phyloP scores from a whole-genome alignment of 2,888 invertebrate species.

The Neoascia interrupta region DNA sequence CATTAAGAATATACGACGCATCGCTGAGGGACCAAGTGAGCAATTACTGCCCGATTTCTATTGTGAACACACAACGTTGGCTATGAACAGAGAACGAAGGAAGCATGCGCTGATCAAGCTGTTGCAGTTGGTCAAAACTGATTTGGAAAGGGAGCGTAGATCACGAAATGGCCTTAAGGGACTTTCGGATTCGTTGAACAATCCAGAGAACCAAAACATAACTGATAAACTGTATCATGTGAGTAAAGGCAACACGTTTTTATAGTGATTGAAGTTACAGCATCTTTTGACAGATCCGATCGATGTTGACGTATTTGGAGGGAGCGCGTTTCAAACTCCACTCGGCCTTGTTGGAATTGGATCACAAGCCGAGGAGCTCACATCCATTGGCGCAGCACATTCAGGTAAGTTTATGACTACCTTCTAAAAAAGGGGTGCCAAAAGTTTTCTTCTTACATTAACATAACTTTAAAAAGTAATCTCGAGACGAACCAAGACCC shows the following conservation, averaged over 20 bases:
- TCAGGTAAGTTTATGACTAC: constrained; percentile 79
- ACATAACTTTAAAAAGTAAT: too few species aligned
- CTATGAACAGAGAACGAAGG: constrained; percentile 94
- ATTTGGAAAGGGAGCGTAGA: constrained; percentile 93
- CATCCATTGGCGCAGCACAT: constrained; percentile 93
- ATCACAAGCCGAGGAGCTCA: constrained; percentile 87
- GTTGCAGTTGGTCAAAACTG: constrained; percentile 90
- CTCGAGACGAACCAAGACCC: too few species aligned
- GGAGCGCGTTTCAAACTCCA: constrained; percentile 94
- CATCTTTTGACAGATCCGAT: constrained; percentile 87
- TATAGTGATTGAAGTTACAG: neutral
- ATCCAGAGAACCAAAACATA: constrained; percentile 94
- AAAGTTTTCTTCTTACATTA: neutral
- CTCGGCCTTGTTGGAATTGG: constrained; percentile 89
- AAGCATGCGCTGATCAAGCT: constrained; percentile 92
- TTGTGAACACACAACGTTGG: constrained; percentile 95
- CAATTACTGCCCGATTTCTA: constrained; percentile 96
- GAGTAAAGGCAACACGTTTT: constrained; percentile 75
- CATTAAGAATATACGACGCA: constrained; percentile 78
- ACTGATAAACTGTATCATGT: constrained; percentile 96
- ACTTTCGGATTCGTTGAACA: constrained; percentile 92
- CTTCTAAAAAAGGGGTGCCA: neutral
- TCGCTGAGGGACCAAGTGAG: constrained; percentile 84
- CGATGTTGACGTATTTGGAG: constrained; percentile 95
- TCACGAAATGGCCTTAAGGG: constrained; percentile 94